Conservation (phyloP, 2,113 vertebrate species). For the Ctenomys sociabilis region DNA sequence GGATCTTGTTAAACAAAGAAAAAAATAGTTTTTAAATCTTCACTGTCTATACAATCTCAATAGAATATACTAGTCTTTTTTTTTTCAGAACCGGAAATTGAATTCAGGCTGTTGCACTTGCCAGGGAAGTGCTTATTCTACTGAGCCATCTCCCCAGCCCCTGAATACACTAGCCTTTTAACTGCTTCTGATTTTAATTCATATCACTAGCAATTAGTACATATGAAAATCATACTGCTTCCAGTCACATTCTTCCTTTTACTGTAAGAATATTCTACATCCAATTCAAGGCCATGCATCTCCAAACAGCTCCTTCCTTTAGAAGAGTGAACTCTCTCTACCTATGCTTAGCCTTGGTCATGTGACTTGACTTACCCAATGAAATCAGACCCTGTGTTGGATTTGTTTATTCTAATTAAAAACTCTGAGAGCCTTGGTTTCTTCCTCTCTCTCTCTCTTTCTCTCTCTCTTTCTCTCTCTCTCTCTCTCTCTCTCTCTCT, state of each 20-base stretch:
- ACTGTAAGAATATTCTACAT: not conserved
- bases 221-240: conserved; percentile 9
- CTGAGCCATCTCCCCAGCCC: too few relatives aligned
- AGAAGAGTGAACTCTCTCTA: not conserved
- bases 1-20: conserved; percentile 16
- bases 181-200: conserved; percentile 55
- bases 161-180: conserved; percentile 17
- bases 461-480: too few relatives aligned
- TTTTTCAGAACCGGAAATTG: too few relatives aligned
- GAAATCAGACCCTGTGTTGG: not conserved
- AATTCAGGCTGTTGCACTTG: too few relatives aligned
- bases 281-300: not conserved
- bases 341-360: not conserved
- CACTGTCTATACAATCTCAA: not conserved
- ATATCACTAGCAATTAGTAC: conserved; percentile 37
- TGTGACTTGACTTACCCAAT: conserved; percentile 24
- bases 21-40: conserved; percentile 47
- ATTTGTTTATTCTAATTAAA: not conserved
- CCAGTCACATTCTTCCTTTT: not conserved
- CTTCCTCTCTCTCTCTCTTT: not conserved
- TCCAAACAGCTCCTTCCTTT: not conserved
- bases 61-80: conserved; percentile 14
- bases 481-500: too few relatives aligned
- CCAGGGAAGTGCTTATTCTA: too few relatives aligned
- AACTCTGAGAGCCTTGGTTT: not conserved